Base-by-base conservation (phyloP, 1,140 invertebrate genomes). In the Pararge aegeria region DNA sequence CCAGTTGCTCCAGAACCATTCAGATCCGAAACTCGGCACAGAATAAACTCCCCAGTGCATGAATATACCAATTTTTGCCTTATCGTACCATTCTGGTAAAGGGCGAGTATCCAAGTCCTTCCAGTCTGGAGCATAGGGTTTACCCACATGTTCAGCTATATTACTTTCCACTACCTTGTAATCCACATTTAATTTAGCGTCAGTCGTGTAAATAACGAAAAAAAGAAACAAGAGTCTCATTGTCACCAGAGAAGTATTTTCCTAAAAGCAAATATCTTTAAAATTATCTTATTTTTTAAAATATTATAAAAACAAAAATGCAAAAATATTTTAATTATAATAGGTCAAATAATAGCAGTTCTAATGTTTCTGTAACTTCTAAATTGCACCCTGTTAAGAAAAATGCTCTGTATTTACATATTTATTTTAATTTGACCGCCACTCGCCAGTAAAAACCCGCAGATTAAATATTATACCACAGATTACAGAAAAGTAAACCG, bases 31-130 rank as follows among this genome's bases (percentile, higher is more conserved):
- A 65, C 95, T 94, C 0, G 97, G 97, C 0, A 98, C 97, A 0
- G 96, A 95, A 74, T 95, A 98, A 0, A 98, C 94, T 2, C 97
- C 97, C 96, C 97, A 98, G 73, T 98, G 97, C 37, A 98, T 90
- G 76, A 98, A 98, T 60, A 98, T 97, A 13, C 97, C 97, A 65
- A 98, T 91, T 90, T 98, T 98, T 0, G 93, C 94, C 50, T 96
- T 90, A 73, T 98, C 97, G 74, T 96, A 98, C 97, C 97, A 98
- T 7, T 69, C 13, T 0, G 98, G 98, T 40, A 98, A 70, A 0
- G 95, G 95, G 46, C 98, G 90, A 7, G 87, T 91, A 75, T 98
- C 97, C 60, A 98, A 83, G 76, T 96, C 97, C 0, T 92, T 83
- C 97, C 98, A 98, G 30, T 92, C 93, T 4, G 95, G 93, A 49